Conservation (phyloP, 2,797 vertebrate species). For the Gymnodraco acuticeps region DNA sequence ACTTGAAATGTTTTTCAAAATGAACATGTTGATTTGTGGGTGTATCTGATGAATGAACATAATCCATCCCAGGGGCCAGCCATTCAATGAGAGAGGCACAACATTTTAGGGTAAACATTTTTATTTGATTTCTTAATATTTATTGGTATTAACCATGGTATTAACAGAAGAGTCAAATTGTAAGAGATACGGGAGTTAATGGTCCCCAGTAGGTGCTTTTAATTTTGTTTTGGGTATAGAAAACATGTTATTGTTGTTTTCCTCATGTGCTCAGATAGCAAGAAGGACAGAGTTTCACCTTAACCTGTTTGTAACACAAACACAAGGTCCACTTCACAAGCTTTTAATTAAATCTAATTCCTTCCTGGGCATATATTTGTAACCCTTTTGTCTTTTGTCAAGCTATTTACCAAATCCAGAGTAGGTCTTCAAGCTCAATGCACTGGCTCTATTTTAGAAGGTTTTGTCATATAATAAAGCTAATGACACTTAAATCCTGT, state of each 20-base stretch:
- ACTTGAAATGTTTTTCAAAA: too few species aligned
- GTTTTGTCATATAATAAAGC: background rate
- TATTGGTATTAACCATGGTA: too few species aligned
- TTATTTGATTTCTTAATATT: too few species aligned
- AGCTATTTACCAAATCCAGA: background rate
- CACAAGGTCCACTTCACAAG: background rate
- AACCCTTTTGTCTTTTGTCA: background rate
- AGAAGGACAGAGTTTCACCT: background rate
- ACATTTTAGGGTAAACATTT: too few species aligned
- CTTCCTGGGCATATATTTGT: background rate
- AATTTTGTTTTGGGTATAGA: background rate
- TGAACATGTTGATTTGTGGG: too few species aligned
- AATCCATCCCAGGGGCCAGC: too few species aligned
- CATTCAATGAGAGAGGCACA: too few species aligned
- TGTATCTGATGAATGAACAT: too few species aligned
- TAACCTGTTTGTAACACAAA: background rate
- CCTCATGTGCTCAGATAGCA: background rate
- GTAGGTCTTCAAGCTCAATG: background rate
- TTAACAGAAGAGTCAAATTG: too few species aligned
- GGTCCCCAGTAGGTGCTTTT: background rate
- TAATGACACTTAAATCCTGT: background rate
- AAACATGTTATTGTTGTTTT: background rate
- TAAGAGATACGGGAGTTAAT: too few species aligned
- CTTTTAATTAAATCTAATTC: background rate
- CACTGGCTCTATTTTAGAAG: background rate